Evolutionary conservation across 1,140 invertebrate genomes (phyloP), one percentile per base, ranked within the genome.

Genomic region (Coenobita brevimanus): DNA sequence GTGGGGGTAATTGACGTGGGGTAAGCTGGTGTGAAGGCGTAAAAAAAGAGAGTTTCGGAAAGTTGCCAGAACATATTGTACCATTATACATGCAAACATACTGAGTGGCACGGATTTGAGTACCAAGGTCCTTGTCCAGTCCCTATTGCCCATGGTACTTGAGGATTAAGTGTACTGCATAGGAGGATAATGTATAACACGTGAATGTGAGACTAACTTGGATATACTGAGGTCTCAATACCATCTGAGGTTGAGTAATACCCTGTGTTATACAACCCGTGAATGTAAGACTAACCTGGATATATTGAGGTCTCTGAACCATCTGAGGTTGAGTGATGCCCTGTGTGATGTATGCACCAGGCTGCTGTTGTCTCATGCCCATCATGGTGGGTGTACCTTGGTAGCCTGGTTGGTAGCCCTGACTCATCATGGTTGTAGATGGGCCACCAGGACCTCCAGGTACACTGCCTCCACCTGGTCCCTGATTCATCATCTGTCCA

Each of bases 221-320:
- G n/a, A 90, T 89, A 36, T 89, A 90, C 73, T 90, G 89, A 41
- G 89, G 89, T 64, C 89, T 75, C 64, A 87, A 88, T 13, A 90
- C 89, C 30, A 90, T 89, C 71, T 89, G 89, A 33, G 86, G 78
- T 27, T 89, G 89, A 24, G 75, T 82, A 87, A 90, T 90, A 41
- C 81, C 67, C 60, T 79, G 88, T 24, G 73, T 76, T n/a, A n/a
- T n/a, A n/a, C n/a, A n/a, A n/a, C n/a, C n/a, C n/a, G n/a, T n/a
- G n/a, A n/a, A n/a, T n/a, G n/a, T n/a, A n/a, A n/a, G 57, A 80
- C 83, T 89, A 13, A 90, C 89, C 88, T 90, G 89, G n/a, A 90
- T 89, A 36, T 89, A 90, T 62, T 90, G 89, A 41, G 89, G 89
- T 64, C 89, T 75, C 64, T 89, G 89, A n/a, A 90, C 89, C 30